phyloP scores from a whole-genome alignment of 2,113 vertebrate genomes.

The Platichthys flesus region DNA sequence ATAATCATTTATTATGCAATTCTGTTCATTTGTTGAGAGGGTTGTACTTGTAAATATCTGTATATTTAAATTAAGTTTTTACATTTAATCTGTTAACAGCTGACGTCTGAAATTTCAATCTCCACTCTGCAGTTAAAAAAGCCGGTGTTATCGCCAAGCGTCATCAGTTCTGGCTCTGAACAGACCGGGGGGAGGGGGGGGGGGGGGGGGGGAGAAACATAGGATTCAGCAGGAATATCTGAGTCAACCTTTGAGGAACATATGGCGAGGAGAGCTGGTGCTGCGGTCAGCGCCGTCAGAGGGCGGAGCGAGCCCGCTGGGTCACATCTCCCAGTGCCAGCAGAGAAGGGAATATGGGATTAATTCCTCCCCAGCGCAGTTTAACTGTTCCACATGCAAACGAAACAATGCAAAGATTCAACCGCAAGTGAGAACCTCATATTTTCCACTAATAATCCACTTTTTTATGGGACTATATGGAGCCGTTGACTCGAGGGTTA shows the following conservation, averaged over 20 bases:
- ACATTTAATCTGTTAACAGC: too few species aligned
- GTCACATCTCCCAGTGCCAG: conserved; percentile 1
- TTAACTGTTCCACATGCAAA: conserved; percentile 9
- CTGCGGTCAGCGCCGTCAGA: background rate
- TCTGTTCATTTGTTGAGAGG: too few species aligned
- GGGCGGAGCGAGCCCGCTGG: background rate
- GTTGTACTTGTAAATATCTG: too few species aligned
- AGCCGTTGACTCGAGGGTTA: background rate
- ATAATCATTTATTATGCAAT: too few species aligned
- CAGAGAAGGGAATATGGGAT: background rate
- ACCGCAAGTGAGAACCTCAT: background rate
- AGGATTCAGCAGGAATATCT: background rate
- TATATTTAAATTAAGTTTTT: too few species aligned
- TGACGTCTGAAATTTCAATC: too few species aligned
- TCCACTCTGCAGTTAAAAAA: too few species aligned
- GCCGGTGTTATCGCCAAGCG: too few species aligned
- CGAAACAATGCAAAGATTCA: background rate
- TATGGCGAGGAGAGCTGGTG: conserved; percentile 8
- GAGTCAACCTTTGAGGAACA: conserved; percentile 26
- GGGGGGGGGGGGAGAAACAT: too few species aligned
- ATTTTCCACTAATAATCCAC: conserved; percentile 17
- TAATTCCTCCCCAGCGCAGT: background rate
- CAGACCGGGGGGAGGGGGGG: too few species aligned
- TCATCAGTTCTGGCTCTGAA: too few species aligned
- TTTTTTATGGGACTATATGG: conserved; percentile 14